Conservation (phyloP, 2,113 vertebrate species). For the Microtus ochrogaster region DNA sequence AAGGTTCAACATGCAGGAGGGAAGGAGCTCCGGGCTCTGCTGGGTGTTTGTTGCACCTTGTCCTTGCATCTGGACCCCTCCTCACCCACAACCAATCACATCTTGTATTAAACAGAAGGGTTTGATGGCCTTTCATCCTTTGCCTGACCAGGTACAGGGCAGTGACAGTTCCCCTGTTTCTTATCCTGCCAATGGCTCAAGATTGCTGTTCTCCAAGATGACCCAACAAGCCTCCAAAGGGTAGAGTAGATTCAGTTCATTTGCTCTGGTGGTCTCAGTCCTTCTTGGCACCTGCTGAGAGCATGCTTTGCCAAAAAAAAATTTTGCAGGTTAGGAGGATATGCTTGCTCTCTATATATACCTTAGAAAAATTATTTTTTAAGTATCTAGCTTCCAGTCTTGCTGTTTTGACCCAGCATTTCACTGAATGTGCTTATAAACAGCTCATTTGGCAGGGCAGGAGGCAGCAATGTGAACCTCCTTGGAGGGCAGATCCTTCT, state of each 20-base stretch:
- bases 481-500: background rate
- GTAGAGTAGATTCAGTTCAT: background rate
- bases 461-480: background rate
- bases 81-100: rapidly evolving
- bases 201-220: background rate
- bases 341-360: background rate
- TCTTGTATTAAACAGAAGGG: background rate
- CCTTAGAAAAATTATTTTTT: conserved; percentile 10
- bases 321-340: background rate
- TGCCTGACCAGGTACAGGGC: background rate
- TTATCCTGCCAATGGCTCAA: background rate
- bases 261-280: background rate
- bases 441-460: background rate
- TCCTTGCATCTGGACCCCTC: background rate
- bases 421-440: background rate
- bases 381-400: background rate
- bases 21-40: background rate
- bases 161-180: background rate
- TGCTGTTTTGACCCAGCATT: background rate
- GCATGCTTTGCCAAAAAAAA: background rate
- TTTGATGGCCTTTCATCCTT: background rate
- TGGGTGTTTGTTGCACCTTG: background rate
- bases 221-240: background rate
- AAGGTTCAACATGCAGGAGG: background rate
- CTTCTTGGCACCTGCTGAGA: background rate